Conservation (phyloP, 2,888 invertebrate species). For the Brachyopa scutellaris region DNA sequence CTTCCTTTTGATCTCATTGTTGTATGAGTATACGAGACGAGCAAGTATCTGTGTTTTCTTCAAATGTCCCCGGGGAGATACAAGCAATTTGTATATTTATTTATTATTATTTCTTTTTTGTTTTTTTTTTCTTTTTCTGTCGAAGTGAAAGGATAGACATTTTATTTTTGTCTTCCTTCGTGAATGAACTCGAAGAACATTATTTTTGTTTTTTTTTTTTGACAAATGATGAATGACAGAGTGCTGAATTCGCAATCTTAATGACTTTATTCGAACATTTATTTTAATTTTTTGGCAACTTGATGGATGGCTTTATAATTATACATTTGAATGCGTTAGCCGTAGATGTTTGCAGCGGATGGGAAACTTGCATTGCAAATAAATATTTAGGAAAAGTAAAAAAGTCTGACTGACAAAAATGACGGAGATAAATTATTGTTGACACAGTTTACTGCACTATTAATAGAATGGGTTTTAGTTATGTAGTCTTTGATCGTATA, state of each 20-base stretch:
- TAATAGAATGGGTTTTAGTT: no score
- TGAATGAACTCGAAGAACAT: conserved; percentile 7
- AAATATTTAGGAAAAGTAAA: no score
- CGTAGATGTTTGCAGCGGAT: neutral
- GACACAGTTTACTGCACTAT: no score
- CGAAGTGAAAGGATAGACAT: conserved; percentile 45
- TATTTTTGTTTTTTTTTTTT: conserved; percentile 11
- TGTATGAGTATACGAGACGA: conserved; percentile 2
- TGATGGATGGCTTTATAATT: conserved; percentile 65
- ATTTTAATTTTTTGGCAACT: conserved; percentile 67
- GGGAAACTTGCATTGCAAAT: conserved; percentile 8
- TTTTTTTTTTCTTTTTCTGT: neutral
- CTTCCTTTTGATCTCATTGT: conserved; percentile 56
- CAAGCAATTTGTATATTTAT: conserved; percentile 55
- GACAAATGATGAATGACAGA: conserved; percentile 66
- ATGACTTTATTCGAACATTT: conserved; percentile 69
- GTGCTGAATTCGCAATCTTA: conserved; percentile 53
- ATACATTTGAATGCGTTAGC: conserved; percentile 51
- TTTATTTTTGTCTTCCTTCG: conserved; percentile 25
- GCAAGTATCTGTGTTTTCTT: conserved; percentile 13
- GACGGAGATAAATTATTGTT: no score
- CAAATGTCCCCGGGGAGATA: conserved; percentile 65
- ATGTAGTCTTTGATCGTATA: no score
- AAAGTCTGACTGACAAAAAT: no score
- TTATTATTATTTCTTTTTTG: conserved; percentile 5